Base-by-base conservation (phyloP, 1,140 invertebrate species). In the Musca domestica region DNA sequence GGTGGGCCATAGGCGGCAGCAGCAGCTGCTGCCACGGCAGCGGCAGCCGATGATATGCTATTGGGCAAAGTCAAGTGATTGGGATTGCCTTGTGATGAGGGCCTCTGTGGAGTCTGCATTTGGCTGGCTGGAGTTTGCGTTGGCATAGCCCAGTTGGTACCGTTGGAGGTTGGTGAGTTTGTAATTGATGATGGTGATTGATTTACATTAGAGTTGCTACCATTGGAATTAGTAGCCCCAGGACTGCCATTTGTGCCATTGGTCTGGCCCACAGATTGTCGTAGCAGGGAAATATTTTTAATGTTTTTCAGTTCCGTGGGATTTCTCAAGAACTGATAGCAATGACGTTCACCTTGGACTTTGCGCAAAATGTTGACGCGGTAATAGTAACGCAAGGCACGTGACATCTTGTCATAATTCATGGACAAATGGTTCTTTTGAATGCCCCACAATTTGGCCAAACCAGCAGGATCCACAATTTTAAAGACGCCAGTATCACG, bases 381-480 rank as follows among this genome's bases (percentile, higher is more conserved):
- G 83, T 98, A 99, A 80, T 99, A 99, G 82, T 98, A 99, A 71
- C 98, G 88, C 12, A 99, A 86, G 61, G 97, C 97, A 73, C 98
- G 86, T 56, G 95, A 98, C 93, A 99, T 98, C 84, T 99, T 99
- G 82, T 99, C 97, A 82, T 99, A 99, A 83, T 99, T 99, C 97
- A 99, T 99, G 27, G 97, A 98, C 56, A 98, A 87, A 84, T 99
- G 98, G 81, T 97, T 98, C 83, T 99, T 99, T 77, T 98, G 94
- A 73, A 98, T 98, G 23, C 97, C 97, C 97, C 97, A 99, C 1
- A 98, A 86, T 74, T 96, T 91, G 0, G 96, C 96, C 64, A 98
- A 83, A 12, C 92, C 95, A 17, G 95, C 93, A 1, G 95, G 95
- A 83, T 98, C 95, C 7, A 95, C 93, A 63, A 97, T 96, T 83